A percentile compares a stretch with the other conserved stretches of the same genome.
phyloP scores from a whole-genome alignment of 1,140 invertebrate genomes.

The Drosophila ananassae region DNA sequence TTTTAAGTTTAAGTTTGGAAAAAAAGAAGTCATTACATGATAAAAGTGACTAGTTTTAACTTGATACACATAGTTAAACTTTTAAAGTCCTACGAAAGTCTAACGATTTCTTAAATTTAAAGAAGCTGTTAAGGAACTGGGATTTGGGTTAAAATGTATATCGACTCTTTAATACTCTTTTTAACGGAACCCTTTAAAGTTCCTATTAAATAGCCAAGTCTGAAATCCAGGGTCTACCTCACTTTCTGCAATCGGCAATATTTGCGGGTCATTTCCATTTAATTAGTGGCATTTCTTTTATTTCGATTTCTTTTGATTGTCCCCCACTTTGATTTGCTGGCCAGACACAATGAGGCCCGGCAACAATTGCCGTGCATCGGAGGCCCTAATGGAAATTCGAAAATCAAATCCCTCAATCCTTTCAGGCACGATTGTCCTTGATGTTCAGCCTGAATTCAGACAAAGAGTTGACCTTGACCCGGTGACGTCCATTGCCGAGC shows the following conservation, averaged over 20 bases:
- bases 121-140: no score
- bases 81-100: no score
- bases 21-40: no score
- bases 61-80: no score
- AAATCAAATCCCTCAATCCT: constrained; percentile 31
- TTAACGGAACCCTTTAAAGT: no score
- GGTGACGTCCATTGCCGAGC: background rate
- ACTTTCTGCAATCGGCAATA: background rate
- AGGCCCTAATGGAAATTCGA: constrained; percentile 28
- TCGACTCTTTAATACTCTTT: no score
- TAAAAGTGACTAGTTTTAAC: no score
- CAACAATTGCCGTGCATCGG: constrained; percentile 23
- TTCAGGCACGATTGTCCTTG: constrained; percentile 26
- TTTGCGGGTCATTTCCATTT: constrained; percentile 16
- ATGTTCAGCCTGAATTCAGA: constrained; percentile 1
- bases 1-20: background rate
- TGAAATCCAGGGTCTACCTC: background rate
- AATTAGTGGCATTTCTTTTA: constrained; percentile 21
- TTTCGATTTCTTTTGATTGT: background rate
- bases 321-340: constrained; percentile 19
- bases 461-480: constrained; percentile 29
- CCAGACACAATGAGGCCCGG: constrained; percentile 21
- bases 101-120: no score
- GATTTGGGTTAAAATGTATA: no score
- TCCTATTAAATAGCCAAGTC: no score